Evolutionary conservation across 2,797 vertebrate genomes (phyloP).

Genomic region (Natrix natrix): DNA sequence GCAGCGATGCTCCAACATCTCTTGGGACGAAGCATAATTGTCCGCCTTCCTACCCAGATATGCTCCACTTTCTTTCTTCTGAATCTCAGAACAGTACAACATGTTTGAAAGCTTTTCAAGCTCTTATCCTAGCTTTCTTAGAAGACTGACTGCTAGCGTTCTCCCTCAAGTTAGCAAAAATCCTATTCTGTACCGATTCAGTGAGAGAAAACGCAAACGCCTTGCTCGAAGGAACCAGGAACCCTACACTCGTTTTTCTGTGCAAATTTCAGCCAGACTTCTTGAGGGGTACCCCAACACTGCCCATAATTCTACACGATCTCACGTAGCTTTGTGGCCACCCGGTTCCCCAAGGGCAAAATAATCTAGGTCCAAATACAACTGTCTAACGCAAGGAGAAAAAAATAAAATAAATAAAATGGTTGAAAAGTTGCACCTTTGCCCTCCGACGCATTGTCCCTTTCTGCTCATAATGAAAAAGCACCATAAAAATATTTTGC

Average conservation of each 20-base stretch:
- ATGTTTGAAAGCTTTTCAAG: background rate
- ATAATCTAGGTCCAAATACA: background rate
- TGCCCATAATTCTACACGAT: background rate
- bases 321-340: background rate
- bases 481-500: too few relatives aligned
- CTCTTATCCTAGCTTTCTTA: background rate
- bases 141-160: background rate
- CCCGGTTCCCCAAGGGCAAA: background rate
- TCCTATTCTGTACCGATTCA: background rate
- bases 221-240: background rate
- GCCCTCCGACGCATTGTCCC: background rate
- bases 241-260: background rate
- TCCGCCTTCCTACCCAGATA: background rate
- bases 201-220: background rate
- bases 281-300: background rate
- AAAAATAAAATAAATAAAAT: background rate
- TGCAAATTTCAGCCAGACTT: background rate
- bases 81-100: background rate
- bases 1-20: background rate
- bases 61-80: background rate
- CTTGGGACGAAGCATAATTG: background rate
- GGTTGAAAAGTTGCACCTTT: background rate
- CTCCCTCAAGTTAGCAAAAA: background rate
- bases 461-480: background rate
- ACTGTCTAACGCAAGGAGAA: background rate